phyloP scores from a whole-genome alignment of 1,140 invertebrate genomes.

The Leptinotarsa undecemlineata region DNA sequence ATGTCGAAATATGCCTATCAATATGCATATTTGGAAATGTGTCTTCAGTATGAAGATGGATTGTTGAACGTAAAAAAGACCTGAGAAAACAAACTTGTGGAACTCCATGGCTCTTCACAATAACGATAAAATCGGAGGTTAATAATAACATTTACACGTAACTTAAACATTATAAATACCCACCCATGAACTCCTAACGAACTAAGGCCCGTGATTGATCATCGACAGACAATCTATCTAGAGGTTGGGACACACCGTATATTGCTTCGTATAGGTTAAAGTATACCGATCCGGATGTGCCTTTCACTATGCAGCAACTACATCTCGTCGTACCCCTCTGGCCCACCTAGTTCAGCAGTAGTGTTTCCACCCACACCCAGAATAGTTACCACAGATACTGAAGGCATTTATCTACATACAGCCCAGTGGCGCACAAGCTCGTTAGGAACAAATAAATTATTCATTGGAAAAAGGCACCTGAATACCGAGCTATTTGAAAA shows the following conservation, averaged over 20 bases:
- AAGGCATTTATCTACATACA: conserved; percentile 42
- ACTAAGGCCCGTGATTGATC: too few species aligned
- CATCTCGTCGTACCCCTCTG: conserved; percentile 33
- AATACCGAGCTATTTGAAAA: too few species aligned
- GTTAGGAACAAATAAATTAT: background rate
- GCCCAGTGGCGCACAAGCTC: conserved; percentile 34
- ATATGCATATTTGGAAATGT: too few species aligned
- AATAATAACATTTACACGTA: conserved; percentile 14
- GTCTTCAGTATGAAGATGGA: too few species aligned
- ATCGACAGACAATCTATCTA: too few species aligned
- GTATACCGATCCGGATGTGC: conserved; percentile 46
- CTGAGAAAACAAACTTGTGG: too few species aligned
- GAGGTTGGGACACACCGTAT: background rate
- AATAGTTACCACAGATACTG: conserved; percentile 42
- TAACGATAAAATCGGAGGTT: background rate
- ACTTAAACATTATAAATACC: background rate
- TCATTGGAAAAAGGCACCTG: background rate
- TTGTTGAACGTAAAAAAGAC: too few species aligned
- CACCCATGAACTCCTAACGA: background rate
- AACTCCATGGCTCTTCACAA: too few species aligned
- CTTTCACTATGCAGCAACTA: conserved; percentile 52
- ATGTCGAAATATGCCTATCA: too few species aligned
- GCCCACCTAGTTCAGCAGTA: conserved; percentile 40
- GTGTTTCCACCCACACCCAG: conserved; percentile 51
- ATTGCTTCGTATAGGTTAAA: background rate